A percentile compares a stretch with the other conserved stretches of the same genome.
Evolutionary conservation across 2,888 invertebrate species (phyloP).

Genomic region (Tenodera sinensis): DNA sequence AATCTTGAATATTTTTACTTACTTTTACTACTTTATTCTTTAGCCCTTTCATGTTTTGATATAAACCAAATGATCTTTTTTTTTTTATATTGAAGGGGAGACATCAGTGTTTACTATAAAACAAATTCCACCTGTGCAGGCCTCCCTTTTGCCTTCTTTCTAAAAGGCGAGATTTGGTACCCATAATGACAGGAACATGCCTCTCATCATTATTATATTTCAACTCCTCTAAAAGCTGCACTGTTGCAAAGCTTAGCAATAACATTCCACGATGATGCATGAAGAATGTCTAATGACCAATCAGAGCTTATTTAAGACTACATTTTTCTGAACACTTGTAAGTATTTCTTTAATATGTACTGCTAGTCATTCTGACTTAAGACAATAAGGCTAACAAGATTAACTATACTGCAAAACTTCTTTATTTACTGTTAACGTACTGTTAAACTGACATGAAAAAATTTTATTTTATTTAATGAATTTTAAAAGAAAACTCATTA

Average conservation of each 20-base stretch:
- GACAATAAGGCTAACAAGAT: background rate
- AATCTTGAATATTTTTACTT: no score
- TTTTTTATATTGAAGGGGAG: no score
- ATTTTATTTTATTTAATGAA: background rate
- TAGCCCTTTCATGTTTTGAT: no score
- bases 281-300: background rate
- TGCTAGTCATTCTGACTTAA: background rate
- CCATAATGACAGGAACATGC: no score
- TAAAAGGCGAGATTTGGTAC: no score
- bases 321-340: background rate
- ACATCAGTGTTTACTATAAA: no score
- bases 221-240: no score
- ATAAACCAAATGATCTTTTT: no score
- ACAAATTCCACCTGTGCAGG: no score
- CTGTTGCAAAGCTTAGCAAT: background rate
- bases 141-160: no score
- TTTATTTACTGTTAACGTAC: background rate
- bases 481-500: background rate
- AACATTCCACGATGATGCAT: background rate
- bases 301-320: background rate
- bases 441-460: background rate
- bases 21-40: no score
- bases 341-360: background rate
- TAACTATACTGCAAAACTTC: background rate
- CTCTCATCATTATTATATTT: no score